Evolutionary conservation across 2,888 invertebrate species (phyloP).

Genomic region (Tineola bisselliella): DNA sequence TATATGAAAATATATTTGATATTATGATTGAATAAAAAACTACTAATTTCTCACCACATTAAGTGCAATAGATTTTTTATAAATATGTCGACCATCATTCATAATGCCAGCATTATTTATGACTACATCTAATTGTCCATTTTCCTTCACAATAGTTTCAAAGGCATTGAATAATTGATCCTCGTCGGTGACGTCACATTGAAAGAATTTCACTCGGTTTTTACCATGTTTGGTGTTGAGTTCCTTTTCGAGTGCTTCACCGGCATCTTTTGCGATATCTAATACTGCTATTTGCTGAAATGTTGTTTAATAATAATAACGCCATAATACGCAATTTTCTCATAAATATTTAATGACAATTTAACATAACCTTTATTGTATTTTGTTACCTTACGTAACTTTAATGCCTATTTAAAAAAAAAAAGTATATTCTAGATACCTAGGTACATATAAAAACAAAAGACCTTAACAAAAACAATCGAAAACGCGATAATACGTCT

Average conservation of each 20-base stretch:
- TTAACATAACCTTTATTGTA: too few species aligned
- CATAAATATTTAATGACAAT: too few species aligned
- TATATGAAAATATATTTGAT: too few species aligned
- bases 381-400: too few species aligned
- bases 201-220: slow-evolving; percentile 28
- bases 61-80: slow-evolving; percentile 39
- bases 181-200: slow-evolving; percentile 31
- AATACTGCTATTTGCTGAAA: slow-evolving; percentile 32
- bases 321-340: too few species aligned
- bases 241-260: slow-evolving; percentile 26
- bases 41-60: slow-evolving; percentile 43
- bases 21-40: too few species aligned
- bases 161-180: slow-evolving; percentile 28
- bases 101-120: slow-evolving; percentile 48
- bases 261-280: slow-evolving; percentile 27
- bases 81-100: slow-evolving; percentile 38
- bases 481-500: too few species aligned
- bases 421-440: too few species aligned
- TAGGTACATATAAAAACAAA: too few species aligned
- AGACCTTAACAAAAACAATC: too few species aligned
- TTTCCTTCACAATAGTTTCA: slow-evolving; percentile 27
- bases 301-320: slow-evolving; percentile 7
- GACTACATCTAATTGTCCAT: slow-evolving; percentile 41
- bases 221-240: slow-evolving; percentile 27
- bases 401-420: too few species aligned